A percentile compares a stretch with the other conserved stretches of the same genome.
These are phyloP conservation scores for Apodemia duryi DNA, from an alignment of 2,888 invertebrate genomes.

Conservation along the genomic window DNA sequence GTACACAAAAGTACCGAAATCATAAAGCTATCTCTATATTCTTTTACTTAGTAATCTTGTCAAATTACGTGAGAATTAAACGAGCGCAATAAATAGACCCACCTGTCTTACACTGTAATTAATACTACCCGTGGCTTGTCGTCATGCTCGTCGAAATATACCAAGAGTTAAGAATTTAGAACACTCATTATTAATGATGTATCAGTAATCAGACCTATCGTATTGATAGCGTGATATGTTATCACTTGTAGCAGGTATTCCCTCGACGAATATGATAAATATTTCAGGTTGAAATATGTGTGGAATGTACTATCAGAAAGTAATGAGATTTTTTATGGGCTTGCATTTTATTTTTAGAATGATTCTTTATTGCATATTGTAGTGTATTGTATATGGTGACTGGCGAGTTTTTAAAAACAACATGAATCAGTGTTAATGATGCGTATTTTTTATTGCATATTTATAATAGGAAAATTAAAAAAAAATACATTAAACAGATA, in stretches of 20 bases:
- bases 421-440: too few relatives aligned
- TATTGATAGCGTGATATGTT: constrained; percentile 9
- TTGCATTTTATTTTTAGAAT: constrained; percentile 33
- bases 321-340: not conserved
- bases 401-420: too few relatives aligned
- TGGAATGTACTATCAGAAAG: not conserved
- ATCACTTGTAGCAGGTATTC: not conserved
- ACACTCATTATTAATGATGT: constrained; percentile 6
- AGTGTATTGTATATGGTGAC: too few relatives aligned
- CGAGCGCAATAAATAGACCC: not conserved
- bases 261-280: constrained; percentile 1
- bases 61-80: not conserved
- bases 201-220: constrained; percentile 1
- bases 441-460: too few relatives aligned
- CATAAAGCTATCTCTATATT: too few relatives aligned
- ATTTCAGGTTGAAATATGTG: constrained; percentile 11
- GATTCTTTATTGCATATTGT: constrained; percentile 18
- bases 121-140: not conserved
- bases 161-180: not conserved
- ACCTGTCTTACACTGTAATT: not conserved
- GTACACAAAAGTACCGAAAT: too few relatives aligned
- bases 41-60: not conserved
- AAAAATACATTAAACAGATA: too few relatives aligned
- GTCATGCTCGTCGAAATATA: not conserved
- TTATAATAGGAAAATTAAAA: too few relatives aligned